These are phyloP conservation scores for Acinonyx jubatus DNA, from an alignment of 2,113 vertebrate genomes.

Conservation along the genomic window DNA sequence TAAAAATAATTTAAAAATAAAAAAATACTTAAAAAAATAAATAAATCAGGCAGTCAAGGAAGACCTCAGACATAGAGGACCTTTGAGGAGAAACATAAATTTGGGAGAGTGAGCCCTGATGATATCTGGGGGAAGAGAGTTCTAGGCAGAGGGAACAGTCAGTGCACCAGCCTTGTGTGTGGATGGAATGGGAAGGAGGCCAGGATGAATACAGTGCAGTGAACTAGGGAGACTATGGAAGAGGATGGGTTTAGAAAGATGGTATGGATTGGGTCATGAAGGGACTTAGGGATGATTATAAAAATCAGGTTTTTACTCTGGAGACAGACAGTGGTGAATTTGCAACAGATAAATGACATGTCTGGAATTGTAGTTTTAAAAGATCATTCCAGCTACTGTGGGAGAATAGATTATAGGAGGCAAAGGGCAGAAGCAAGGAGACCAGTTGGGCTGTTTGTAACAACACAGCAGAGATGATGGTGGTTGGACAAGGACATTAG, in stretches of 20 bases:
- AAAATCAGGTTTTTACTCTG: constrained; percentile 13
- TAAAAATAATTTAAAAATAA: too few relatives aligned
- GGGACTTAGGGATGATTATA: background rate
- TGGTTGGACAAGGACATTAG: background rate
- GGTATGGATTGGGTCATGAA: background rate
- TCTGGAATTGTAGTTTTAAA: background rate
- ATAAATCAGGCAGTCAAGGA: background rate
- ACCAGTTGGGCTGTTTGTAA: background rate
- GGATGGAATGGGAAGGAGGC: background rate
- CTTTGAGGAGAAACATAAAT: constrained; percentile 22
- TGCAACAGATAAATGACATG: background rate
- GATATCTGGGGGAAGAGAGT: background rate
- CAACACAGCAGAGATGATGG: background rate
- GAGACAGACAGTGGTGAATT: background rate
- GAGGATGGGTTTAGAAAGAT: background rate
- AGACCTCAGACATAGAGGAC: background rate
- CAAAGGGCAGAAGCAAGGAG: background rate
- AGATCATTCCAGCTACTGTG: background rate
- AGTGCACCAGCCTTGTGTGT: background rate
- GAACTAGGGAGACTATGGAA: background rate
- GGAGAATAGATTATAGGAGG: background rate
- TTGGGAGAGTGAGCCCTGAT: background rate
- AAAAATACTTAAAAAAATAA: too few relatives aligned
- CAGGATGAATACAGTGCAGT: background rate
- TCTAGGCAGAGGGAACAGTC: background rate